phyloP scores from a whole-genome alignment of 2,888 invertebrate species.

The Pseudococcus longispinus region DNA sequence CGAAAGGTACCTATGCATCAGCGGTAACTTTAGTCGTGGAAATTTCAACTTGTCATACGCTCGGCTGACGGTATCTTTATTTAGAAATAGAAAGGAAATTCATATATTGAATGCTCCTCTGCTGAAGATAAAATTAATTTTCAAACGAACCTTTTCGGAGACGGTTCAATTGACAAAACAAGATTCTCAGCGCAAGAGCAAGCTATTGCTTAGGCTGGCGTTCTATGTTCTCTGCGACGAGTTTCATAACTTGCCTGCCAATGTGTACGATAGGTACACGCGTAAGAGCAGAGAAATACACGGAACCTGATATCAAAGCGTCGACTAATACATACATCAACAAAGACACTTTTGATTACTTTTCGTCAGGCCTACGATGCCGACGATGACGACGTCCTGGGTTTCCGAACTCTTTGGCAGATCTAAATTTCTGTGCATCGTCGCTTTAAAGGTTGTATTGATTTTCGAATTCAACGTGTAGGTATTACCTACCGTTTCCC shows the following conservation, averaged over 20 bases:
- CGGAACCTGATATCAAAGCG: neutral
- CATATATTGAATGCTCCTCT: constrained; percentile 46
- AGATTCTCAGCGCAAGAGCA: neutral
- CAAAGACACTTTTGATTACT: constrained; percentile 45
- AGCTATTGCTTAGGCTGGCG: neutral
- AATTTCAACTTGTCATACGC: constrained; percentile 35
- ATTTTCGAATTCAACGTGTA: too few species aligned
- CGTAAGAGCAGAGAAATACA: neutral
- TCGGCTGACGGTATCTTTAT: constrained; percentile 33
- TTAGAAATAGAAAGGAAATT: constrained; percentile 36
- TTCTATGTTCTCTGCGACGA: neutral
- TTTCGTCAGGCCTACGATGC: neutral
- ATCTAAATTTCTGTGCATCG: neutral
- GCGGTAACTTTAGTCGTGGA: neutral
- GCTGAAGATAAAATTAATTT: constrained; percentile 39
- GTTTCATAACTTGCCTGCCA: constrained; percentile 1
- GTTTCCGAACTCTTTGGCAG: neutral
- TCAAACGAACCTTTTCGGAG: constrained; percentile 21
- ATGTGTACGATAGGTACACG: neutral
- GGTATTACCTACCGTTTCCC: neutral
- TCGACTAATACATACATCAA: constrained; percentile 39
- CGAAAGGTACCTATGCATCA: neutral
- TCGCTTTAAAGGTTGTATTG: neutral
- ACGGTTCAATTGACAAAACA: constrained; percentile 45
- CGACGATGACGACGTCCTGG: neutral